Base-by-base conservation (phyloP, 1,140 invertebrate species). In the Cydia fagiglandana region DNA sequence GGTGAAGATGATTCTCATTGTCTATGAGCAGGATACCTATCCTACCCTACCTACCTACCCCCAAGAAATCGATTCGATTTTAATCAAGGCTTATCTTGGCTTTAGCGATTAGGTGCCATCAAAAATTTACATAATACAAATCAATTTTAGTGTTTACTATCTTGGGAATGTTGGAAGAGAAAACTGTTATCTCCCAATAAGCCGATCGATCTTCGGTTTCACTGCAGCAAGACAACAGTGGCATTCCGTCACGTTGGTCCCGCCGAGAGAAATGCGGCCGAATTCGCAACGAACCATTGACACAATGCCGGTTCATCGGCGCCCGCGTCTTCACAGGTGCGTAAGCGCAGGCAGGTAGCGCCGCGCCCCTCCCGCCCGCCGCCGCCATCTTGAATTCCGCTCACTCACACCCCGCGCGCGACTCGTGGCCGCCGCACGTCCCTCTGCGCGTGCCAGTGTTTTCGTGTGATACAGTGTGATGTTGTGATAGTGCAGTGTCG, bases 291-390 rank as follows among this genome's bases (percentile, higher is more conserved):
- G 82, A 86, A 83, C 85, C 88, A 84, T 88, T 90, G 90, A 90
- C 90, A 91, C 88, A 89, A 92, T 91, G 90, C 84, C 88, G 90
- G 89, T 92, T 92, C 90, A 90, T 92, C 89, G 90, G 73, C 79
- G 80, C 61, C 74, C 45, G 45, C 45, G 86, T 88, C 91, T 89
- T 88, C 88, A 88, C 88, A 91, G 88, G 89, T 91, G 91, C 87
- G 91, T 87, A 86, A 85, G 90, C 90, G 89, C 90, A 91, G 61
- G 73, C 90, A 91, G 61, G 73, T 77, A 80, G 78, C 79, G 80
- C 83, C 74, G 79, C 61, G 64, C 80, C 56, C 78, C 73, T 75
- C 77, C 76, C 13, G 64, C 77, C 64, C 73, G 41, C 68, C 41
- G 38, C 73, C 78, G 90, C 91, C 91, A 92, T 92, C 91, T 92